Base-by-base conservation (phyloP, 1,140 invertebrate genomes). In the Eufriesea mexicana region DNA sequence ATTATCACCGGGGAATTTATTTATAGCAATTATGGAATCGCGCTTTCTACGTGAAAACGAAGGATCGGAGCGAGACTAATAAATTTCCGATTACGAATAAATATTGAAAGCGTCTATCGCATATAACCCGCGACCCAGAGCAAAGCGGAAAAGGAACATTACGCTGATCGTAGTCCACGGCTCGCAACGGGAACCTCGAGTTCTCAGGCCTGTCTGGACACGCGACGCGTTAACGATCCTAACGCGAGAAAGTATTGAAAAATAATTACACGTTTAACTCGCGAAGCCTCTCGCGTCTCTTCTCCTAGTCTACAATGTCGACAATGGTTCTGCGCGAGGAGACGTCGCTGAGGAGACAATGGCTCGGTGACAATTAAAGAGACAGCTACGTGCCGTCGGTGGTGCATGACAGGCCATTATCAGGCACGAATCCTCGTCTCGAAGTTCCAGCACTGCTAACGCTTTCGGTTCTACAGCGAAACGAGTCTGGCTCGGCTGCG, bases 331-430 rank as follows among this genome's bases (percentile, higher is more conserved):
- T 35, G 20, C 20, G 55, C 9, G 57, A 75, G 45, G 49, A 75
- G 73, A 49, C n/a, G 45, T 47, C 73, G 18, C 5, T 25, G 57
- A 18, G 23, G 18, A 49, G 47, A 64, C 74, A 76, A 76, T 76
- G 8, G 74, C 25, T 35, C 28, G 9, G 25, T 62, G 62, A 49
- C 73, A 62, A 75, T 62, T 73, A 62, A 62, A 61, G 73, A 62
- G 49, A 47, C 73, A 49, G 25, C n/a, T 14, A 20, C 2, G 25
- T 7, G 18, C 8, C 20, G 73, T 42, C 23, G 57, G 35, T 57
- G 42, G 54, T 73, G n/a, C n/a, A 35, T 23, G n/a, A n/a, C 28
- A 7, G 54, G 45, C 47, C 49, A 42, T 55, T 14, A 54, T 61
- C 71, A 72, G 70, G 42, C 51, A 23, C 66, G 45, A 47, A 12